phyloP scores from a whole-genome alignment of 2,888 invertebrate genomes.

The Apoderus coryli region DNA sequence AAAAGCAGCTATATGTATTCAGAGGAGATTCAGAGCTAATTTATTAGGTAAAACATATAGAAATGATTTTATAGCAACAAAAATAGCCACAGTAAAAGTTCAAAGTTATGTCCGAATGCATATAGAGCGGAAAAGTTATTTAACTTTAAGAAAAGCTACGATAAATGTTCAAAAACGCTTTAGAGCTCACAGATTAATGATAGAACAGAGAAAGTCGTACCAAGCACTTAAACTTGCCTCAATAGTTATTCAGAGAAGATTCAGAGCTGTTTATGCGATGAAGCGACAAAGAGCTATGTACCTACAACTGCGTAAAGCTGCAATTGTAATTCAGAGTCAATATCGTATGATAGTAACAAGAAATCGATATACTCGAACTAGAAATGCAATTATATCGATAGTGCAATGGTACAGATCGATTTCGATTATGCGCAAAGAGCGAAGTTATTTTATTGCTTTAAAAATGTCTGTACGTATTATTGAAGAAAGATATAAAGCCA shows the following conservation, averaged over 20 bases:
- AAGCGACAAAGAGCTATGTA: conserved; percentile 30
- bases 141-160: too few species aligned
- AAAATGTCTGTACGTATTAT: conserved; percentile 25
- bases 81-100: conserved; percentile 16
- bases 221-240: too few species aligned
- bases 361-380: conserved; percentile 17
- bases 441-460: conserved; percentile 21
- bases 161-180: conserved; percentile 34
- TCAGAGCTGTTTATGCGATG: conserved; percentile 33
- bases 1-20: conserved; percentile 28
- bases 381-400: conserved; percentile 26
- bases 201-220: too few species aligned
- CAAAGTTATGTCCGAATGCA: too few species aligned
- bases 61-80: conserved; percentile 25
- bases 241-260: conserved; percentile 38
- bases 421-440: conserved; percentile 23
- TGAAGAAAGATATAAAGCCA: conserved; percentile 34
- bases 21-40: conserved; percentile 31
- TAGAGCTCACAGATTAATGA: conserved; percentile 30
- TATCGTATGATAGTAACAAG: conserved; percentile 26
- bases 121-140: too few species aligned
- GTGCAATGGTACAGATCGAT: conserved; percentile 36
- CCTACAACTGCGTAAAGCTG: conserved; percentile 29
- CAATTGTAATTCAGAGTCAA: conserved; percentile 32
- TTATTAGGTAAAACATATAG: conserved; percentile 32